Evolutionary conservation across 1,140 invertebrate species (phyloP), one percentile per base, ranked within the genome.

Genomic region (Drosophila takahashii): DNA sequence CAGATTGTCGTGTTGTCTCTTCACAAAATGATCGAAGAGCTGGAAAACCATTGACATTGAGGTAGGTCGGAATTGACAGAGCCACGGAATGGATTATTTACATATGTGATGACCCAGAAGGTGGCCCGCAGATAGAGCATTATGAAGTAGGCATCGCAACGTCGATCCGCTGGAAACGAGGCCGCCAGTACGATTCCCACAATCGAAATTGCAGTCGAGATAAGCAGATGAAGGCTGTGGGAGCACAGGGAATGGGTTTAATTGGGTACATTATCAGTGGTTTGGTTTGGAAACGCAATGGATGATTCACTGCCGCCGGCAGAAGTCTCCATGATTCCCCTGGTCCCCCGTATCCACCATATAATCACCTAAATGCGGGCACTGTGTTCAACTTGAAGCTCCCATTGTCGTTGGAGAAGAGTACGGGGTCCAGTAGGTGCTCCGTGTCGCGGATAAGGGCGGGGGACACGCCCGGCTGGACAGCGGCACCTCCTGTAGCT

Each of bases 81-180:
- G 2, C 50, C 5, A 51, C 45, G 51, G 4, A 45, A 18, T 8
- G 16, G n/a, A 15, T 29, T 77, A 92, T 91, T 91, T 91, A 94
- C 90, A 92, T 94, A 93, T 44, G 95, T 94, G 56, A 95, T 77
- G 32, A 95, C 79, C 95, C 95, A 95, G 70, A 94, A 94, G 26
- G 90, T 92, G 51, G 94, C 94, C 52, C 95, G 94, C 41, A 95
- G 91, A 81, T 95, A 95, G 13, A 95, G 92, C 79, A 95, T 93
- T 73, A 95, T 93, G 85, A 95, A 95, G 77, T 95, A 95, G 36
- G 95, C 94, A 67, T 94, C 93, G 62, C 95, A 95, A 90, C 94
- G 94, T 61, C 92, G 92, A 18, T 93, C 76, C 69, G 94, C 92
- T 3, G 94, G 93, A 93, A 94, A 94, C 2, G 92, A 36, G 1